These are phyloP conservation scores for Eilema sororculum DNA, from an alignment of 2,888 invertebrate genomes.

Conservation along the genomic window DNA sequence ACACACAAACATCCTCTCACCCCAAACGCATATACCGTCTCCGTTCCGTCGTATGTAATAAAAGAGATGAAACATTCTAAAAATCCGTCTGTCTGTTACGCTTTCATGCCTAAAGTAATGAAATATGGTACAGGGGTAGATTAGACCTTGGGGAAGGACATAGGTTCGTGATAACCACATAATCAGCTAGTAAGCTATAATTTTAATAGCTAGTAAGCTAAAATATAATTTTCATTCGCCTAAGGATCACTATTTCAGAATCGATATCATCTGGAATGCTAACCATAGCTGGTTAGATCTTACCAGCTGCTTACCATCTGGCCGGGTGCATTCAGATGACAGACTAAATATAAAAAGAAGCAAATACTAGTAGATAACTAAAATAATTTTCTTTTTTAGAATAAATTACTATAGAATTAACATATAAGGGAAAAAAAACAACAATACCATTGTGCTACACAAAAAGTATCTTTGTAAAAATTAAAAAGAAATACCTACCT, in stretches of 20 bases:
- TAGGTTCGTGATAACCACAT: no score
- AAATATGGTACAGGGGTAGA: no score
- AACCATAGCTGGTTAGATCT: not conserved
- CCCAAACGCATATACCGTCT: no score
- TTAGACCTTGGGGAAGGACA: no score
- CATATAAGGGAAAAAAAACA: not conserved
- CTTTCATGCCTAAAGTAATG: no score
- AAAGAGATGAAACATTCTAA: not conserved
- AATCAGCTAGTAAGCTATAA: no score
- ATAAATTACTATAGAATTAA: not conserved
- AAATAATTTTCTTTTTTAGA: not conserved
- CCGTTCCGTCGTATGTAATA: no score
- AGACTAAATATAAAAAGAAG: not conserved
- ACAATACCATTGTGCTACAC: no score
- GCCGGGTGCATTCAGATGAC: not conserved
- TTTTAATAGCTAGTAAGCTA: no score
- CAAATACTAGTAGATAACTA: not conserved
- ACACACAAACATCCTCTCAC: no score
- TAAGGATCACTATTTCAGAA: not conserved
- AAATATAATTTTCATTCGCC: not conserved
- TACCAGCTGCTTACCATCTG: not conserved
- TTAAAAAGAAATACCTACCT: not conserved
- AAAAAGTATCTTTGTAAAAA: no score
- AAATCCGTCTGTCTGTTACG: no score
- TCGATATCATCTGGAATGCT: not conserved